Conservation (phyloP, 2,888 invertebrate genomes). For the Noctua comes region DNA sequence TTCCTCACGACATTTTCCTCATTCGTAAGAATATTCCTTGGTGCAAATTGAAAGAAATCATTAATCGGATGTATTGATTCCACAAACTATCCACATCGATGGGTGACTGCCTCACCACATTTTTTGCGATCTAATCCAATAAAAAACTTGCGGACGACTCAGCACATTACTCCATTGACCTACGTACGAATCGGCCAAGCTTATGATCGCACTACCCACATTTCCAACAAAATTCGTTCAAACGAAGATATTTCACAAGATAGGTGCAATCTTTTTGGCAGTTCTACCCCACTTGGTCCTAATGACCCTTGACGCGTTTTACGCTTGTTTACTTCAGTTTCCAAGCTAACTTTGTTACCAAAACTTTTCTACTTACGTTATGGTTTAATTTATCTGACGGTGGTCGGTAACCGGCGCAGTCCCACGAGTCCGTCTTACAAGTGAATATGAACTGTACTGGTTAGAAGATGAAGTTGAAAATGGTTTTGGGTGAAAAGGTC, state of each 20-base stretch:
- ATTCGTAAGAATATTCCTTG: background rate
- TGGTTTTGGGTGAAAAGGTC: background rate
- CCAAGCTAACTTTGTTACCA: conserved; percentile 63
- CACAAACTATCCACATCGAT: background rate
- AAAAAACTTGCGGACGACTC: background rate
- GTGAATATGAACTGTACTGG: conserved; percentile 17
- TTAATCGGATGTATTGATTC: background rate
- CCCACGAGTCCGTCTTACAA: conserved; percentile 27
- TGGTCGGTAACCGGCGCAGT: background rate
- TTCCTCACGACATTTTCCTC: no score
- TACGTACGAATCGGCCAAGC: conserved; percentile 1
- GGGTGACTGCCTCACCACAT: background rate
- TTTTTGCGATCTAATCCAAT: conserved; percentile 8
- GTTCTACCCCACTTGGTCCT: conserved; percentile 67
- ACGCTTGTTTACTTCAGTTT: conserved; percentile 70
- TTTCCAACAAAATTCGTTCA: conserved; percentile 23
- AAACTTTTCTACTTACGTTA: conserved; percentile 67
- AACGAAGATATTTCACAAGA: conserved; percentile 55
- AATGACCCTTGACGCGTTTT: conserved; percentile 70
- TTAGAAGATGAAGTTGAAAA: background rate
- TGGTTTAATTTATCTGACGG: conserved; percentile 63
- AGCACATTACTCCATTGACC: conserved; percentile 11
- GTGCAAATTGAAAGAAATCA: background rate
- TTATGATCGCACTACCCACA: conserved; percentile 6
- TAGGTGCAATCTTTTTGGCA: conserved; percentile 64